Evolutionary conservation across 2,888 invertebrate species (phyloP).

Genomic region (Stramonita haemastoma): DNA sequence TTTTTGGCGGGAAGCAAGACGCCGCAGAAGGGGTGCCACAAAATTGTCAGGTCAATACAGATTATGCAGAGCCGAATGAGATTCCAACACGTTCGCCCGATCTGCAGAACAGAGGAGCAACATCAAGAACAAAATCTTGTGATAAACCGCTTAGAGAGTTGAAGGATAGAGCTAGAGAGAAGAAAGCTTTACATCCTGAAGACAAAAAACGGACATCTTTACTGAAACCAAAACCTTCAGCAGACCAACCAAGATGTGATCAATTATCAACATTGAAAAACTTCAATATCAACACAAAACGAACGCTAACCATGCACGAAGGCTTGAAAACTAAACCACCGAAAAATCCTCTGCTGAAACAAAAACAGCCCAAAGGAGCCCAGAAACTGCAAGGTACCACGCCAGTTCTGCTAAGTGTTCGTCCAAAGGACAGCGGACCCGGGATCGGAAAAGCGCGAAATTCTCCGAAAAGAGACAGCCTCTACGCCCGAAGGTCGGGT

Average conservation of each 20-base stretch:
- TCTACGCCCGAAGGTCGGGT: conserved; percentile 1
- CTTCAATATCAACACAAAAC: neutral
- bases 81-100: neutral
- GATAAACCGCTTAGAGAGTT: neutral
- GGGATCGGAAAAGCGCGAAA: neutral
- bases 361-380: neutral
- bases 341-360: neutral
- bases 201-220: neutral
- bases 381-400: neutral
- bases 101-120: neutral
- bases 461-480: conserved; percentile 13
- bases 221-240: neutral
- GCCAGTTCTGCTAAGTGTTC: neutral
- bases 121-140: neutral
- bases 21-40: neutral
- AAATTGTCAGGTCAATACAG: neutral
- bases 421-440: neutral
- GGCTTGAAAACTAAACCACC: neutral
- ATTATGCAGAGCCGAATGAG: no score
- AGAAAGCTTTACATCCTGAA: neutral
- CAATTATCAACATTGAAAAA: neutral
- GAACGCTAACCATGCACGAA: neutral
- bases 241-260: neutral
- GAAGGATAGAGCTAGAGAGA: neutral
- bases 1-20: neutral